Evolutionary conservation across 2,888 invertebrate genomes (phyloP), one percentile per base, ranked within the genome.

Genomic region (Malachius bipustulatus): DNA sequence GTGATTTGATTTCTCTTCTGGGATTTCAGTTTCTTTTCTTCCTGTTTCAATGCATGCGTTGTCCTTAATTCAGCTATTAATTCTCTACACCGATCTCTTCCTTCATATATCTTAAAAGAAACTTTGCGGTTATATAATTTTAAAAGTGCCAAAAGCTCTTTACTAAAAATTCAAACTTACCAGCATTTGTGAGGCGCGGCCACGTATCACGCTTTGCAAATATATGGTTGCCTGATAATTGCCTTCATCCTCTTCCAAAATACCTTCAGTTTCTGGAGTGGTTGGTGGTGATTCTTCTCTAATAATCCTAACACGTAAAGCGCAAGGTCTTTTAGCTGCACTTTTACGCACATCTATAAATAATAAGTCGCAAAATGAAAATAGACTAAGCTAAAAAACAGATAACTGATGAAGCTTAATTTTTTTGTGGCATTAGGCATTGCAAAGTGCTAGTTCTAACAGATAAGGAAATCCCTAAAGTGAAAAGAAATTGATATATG

Each of bases 61-160:
- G 73, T 73, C 55, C 77, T 71, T 50, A 83, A 53, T 62, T 83
- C 82, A 35, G 74, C 68, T 1, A 83, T 82, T 38, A 83, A 57
- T 50, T 82, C 79, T 12, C 71, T 68, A 13, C 77, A 75, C 35
- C 75, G 70, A 38, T 76, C 72, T 38, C 77, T 70, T 1, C 80
- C 82, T 56, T 78, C 75, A 54, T 71, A 76, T 69, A 82, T 80
- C 81, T 80, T 6, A 19, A 6, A n/a, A 46, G 1, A 43, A n/a
- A 15, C 6, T 24, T 9, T 24, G n/a, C 8, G 24, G 24, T 8
- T n/a, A 24, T 8, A 24, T 24, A n/a, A 24, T 8, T 24, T 9
- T 24, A n/a, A 24, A 8, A 26, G 14, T 12, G 12, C 12, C 6
- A n/a, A 10, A n/a, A 10, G 12, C 8, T 19, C 10, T 16, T 14